Evolutionary conservation across 2,888 invertebrate species (phyloP), one percentile per base, ranked within the genome.

Genomic region (Dione vanillae): DNA sequence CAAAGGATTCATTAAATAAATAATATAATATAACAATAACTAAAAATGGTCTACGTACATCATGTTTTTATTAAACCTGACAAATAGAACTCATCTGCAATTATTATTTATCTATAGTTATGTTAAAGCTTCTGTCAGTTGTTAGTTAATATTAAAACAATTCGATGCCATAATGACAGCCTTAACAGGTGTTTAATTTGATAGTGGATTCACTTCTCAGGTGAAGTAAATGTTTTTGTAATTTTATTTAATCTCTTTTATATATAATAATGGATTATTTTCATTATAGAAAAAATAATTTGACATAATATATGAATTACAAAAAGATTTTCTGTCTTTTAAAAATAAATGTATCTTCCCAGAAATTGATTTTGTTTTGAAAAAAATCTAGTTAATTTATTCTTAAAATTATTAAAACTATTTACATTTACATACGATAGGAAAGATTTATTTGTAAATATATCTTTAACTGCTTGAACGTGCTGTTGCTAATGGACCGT

Each of bases 1-100:
- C 41, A 47, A 20, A 16, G n/a, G n/a, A n/a, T 62, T 37, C 40
- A 20, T 47, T 35, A 49, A 47, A 62, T 49, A 62, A 37, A 47
- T 49, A 62, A 14, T 59, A 59, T 12, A 43, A 43, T 43, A 45
- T 45, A 35, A 62, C 20, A 40, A 65, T 64, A 12, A 65, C 11
- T 62, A 20, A 11, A 62, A 35, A 11, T 16, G n/a, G 5, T 59
- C 19, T 20, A 12, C 41, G 2, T 52, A 27, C n/a, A 45, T 45
- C n/a, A 5, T 47, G 47, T 16, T 20, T 40, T 35, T 62, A 62
- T 11, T 45, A 16, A 35, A 47, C 6, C 35, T 11, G 45, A 62
- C 62, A 52, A 52, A 52, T 14, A 62, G 9, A 62, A 47, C 16
- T 45, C 11, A 61, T 27, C n/a, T 6, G 35, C 27, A 35, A 35